These are phyloP conservation scores for Callochromis pleurospilus DNA, from an alignment of 2,113 vertebrate genomes.

Conservation along the genomic window DNA sequence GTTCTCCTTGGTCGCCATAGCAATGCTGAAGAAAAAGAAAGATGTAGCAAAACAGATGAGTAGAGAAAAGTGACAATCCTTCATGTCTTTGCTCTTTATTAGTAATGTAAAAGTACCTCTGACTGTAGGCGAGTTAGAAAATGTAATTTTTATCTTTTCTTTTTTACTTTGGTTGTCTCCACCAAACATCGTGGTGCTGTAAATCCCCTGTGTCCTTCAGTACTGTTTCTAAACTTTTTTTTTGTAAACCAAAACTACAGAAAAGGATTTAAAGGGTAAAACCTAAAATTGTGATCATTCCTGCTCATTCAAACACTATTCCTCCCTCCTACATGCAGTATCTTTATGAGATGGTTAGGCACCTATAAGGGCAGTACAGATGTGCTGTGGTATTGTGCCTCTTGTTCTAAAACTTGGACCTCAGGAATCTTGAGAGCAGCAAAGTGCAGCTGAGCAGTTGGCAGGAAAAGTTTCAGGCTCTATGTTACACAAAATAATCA, in stretches of 20 bases:
- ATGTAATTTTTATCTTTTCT: neutral
- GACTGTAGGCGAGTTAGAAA: neutral
- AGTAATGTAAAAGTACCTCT: neutral
- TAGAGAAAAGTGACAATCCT: neutral
- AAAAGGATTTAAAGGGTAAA: neutral
- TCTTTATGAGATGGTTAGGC: neutral
- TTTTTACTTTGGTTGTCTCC: neutral
- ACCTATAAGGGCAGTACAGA: neutral
- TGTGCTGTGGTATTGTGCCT: slow-evolving; percentile 23
- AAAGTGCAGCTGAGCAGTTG: slow-evolving; percentile 44
- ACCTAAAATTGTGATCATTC: neutral
- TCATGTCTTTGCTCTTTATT: neutral
- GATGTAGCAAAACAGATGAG: neutral
- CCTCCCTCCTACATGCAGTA: neutral
- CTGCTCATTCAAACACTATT: neutral
- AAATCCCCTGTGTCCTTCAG: neutral
- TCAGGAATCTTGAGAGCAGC: slow-evolving; percentile 42
- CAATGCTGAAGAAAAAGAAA: slow-evolving; percentile 76
- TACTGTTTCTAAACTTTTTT: neutral
- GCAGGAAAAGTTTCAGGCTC: slow-evolving; percentile 23
- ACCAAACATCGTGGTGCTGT: neutral
- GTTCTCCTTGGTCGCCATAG: slow-evolving; percentile 99
- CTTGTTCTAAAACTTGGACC: neutral
- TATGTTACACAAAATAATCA: slow-evolving; percentile 35
- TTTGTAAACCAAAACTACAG: neutral